These are phyloP conservation scores for Pherbina coryleti DNA, from an alignment of 2,888 invertebrate genomes.

Conservation along the genomic window DNA sequence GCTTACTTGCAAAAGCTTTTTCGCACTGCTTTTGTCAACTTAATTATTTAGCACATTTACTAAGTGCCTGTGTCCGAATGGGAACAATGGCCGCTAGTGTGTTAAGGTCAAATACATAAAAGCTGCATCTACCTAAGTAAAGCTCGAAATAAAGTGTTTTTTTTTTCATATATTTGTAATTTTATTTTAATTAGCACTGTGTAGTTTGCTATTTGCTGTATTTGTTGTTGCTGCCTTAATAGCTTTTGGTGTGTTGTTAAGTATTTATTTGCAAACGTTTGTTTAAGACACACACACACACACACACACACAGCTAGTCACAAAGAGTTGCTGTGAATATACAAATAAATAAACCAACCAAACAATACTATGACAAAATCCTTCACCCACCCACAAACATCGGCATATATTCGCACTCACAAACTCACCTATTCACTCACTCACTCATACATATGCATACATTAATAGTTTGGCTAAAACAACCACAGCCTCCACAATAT, in stretches of 20 bases:
- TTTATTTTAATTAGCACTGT: not conserved
- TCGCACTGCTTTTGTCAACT: too few species aligned
- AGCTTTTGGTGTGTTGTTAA: not conserved
- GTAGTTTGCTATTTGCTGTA: not conserved
- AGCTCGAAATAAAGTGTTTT: not conserved
- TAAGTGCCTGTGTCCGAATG: too few species aligned
- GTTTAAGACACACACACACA: not conserved
- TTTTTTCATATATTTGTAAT: not conserved
- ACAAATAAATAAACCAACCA: slow-evolving; percentile 14
- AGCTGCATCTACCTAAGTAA: too few species aligned
- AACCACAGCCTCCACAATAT: slow-evolving; percentile 6
- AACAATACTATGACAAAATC: slow-evolving; percentile 18
- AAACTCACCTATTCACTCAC: not conserved
- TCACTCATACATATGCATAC: not conserved
- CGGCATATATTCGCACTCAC: not conserved
- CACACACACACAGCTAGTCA: not conserved
- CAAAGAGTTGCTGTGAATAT: not conserved
- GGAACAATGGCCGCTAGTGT: too few species aligned
- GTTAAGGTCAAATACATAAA: too few species aligned
- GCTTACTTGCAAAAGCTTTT: too few species aligned
- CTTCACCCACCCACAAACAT: not conserved
- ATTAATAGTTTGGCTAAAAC: slow-evolving; percentile 6
- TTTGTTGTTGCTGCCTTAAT: not conserved
- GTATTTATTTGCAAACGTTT: too few species aligned
- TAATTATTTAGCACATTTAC: too few species aligned